Evolutionary conservation across 2,797 vertebrate species (phyloP).

Genomic region (Microchirus variegatus): DNA sequence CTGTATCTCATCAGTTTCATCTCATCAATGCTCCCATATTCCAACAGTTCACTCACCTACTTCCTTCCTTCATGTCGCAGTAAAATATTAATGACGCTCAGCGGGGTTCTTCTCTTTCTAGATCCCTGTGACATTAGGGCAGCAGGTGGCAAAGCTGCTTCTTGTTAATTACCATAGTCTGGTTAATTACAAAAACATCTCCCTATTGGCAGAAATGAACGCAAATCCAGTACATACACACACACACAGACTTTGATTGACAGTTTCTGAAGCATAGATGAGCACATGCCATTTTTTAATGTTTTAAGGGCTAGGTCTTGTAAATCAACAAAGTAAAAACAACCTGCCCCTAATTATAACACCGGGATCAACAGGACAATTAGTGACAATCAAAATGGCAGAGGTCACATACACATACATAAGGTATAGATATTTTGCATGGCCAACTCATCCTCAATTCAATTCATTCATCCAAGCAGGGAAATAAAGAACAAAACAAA

Average conservation of each 20-base stretch:
- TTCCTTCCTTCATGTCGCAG: constrained; percentile 34
- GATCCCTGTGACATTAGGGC: constrained; percentile 73
- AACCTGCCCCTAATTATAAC: constrained; percentile 10
- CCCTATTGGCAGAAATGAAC: constrained; percentile 37
- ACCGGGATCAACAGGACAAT: constrained; percentile 1
- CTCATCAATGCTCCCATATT: constrained; percentile 3
- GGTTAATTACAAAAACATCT: constrained; percentile 52
- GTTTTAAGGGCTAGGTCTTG: not conserved
- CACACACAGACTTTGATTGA: not conserved
- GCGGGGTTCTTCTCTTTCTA: constrained; percentile 45
- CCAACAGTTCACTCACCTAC: constrained; percentile 18
- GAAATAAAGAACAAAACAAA: no score
- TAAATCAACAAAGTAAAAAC: constrained; percentile 1
- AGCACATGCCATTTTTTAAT: constrained; percentile 27
- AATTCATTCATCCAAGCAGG: constrained; percentile 30
- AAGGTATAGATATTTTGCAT: not conserved
- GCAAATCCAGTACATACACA: not conserved
- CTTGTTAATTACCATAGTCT: constrained; percentile 52
- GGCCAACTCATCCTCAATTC: constrained; percentile 10
- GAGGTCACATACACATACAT: not conserved
- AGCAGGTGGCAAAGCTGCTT: constrained; percentile 71
- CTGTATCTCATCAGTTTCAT: not conserved
- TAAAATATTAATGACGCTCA: constrained; percentile 74
- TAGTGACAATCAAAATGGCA: not conserved
- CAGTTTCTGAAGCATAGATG: not conserved